Conservation (phyloP, 2,888 invertebrate genomes). For the Ochropacha duplaris region DNA sequence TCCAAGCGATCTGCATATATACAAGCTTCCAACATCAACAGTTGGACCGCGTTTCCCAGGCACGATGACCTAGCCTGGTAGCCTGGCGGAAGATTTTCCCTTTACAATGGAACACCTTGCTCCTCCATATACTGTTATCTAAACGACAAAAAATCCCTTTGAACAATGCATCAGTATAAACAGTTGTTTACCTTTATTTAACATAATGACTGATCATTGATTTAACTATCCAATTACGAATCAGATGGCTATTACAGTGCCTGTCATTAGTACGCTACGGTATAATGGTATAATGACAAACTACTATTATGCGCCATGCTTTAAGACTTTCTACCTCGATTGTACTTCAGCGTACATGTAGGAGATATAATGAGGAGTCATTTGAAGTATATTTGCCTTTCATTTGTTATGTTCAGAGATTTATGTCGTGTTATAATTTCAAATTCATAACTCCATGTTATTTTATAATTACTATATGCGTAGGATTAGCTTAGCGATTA, state of each 20-base stretch:
- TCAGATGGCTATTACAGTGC: background rate
- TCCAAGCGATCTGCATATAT: too few species aligned
- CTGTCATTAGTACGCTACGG: background rate
- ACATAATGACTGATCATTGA: background rate
- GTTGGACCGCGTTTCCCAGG: too few species aligned
- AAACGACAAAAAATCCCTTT: too few species aligned
- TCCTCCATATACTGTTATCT: too few species aligned
- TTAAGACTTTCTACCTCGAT: background rate
- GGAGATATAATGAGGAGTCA: background rate
- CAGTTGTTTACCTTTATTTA: background rate
- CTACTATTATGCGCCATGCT: background rate
- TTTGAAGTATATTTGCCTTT: background rate
- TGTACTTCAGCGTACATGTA: background rate
- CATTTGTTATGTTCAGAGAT: background rate
- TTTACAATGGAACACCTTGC: too few species aligned
- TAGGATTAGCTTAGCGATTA: conserved; percentile 16
- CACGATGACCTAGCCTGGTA: too few species aligned
- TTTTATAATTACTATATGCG: conserved; percentile 19
- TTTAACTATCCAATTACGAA: conserved; percentile 1
- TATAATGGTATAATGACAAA: background rate
- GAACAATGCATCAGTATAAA: too few species aligned
- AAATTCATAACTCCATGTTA: background rate
- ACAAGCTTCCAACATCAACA: too few species aligned
- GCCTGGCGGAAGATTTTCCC: too few species aligned
- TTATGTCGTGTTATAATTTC: too few species aligned